Percentiles rank a stretch among this genome's conserved stretches.
Evolutionary conservation across 1,140 invertebrate species (phyloP).

Genomic region (Tigriopus japonicus): DNA sequence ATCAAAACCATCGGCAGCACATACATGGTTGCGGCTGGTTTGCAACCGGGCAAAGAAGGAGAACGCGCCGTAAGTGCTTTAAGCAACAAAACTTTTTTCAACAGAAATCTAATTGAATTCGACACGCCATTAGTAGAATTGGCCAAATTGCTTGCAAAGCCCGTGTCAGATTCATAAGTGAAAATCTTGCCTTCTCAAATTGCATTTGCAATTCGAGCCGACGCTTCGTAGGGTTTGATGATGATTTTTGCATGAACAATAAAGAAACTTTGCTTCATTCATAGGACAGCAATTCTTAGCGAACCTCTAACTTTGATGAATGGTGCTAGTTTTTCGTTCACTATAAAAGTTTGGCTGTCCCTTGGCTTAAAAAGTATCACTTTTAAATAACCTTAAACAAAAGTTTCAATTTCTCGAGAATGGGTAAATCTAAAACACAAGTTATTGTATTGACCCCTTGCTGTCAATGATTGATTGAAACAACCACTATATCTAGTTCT

Average conservation of each 20-base stretch:
- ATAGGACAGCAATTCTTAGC: too few relatives aligned
- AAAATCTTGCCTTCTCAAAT: neutral
- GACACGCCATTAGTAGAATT: neutral
- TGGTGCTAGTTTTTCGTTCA: too few relatives aligned
- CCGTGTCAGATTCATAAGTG: slow-evolving; percentile 4
- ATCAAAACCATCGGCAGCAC: slow-evolving; percentile 97
- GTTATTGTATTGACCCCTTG: neutral
- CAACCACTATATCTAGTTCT: too few relatives aligned
- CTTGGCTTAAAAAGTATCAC: too few relatives aligned
- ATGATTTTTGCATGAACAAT: too few relatives aligned
- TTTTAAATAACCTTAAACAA: neutral
- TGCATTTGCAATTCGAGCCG: neutral
- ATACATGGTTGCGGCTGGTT: slow-evolving; percentile 90
- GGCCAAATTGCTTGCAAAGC: slow-evolving; percentile 11
- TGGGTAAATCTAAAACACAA: neutral
- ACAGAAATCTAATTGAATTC: neutral
- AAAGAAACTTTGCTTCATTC: too few relatives aligned
- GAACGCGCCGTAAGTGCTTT: slow-evolving; percentile 19
- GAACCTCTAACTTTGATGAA: too few relatives aligned
- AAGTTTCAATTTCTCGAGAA: neutral
- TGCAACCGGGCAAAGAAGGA: slow-evolving; percentile 66
- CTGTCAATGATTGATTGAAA: neutral
- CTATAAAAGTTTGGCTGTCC: too few relatives aligned
- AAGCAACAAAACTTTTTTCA: neutral
- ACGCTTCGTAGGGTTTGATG: too few relatives aligned